A percentile compares a stretch with the other conserved stretches of the same genome.
Evolutionary conservation across 2,888 invertebrate species (phyloP).

Genomic region (Thereva nobilitata): DNA sequence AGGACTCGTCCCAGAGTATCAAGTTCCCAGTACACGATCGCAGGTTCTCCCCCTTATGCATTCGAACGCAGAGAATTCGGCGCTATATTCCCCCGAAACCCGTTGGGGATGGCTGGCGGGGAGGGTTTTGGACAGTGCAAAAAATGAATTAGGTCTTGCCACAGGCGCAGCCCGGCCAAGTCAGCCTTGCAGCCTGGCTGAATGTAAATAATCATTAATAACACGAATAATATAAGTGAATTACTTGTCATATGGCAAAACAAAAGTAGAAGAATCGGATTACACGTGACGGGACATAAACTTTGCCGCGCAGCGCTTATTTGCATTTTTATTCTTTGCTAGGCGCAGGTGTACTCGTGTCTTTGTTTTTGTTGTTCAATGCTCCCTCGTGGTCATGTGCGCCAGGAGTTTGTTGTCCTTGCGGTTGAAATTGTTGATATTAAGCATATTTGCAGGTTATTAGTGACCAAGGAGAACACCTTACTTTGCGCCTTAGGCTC

Average conservation of each 20-base stretch:
- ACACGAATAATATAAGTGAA: constrained; percentile 22
- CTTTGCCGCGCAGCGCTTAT: too few relatives aligned
- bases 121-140: not conserved
- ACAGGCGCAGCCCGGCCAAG: constrained; percentile 33
- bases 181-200: constrained; percentile 33
- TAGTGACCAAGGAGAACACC: too few relatives aligned
- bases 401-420: too few relatives aligned
- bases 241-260: constrained; percentile 27
- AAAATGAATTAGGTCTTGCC: constrained; percentile 31
- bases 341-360: too few relatives aligned
- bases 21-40: constrained; percentile 15
- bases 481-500: too few relatives aligned
- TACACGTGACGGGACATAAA: constrained; percentile 15
- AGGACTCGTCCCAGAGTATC: constrained; percentile 27
- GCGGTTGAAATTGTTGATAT: too few relatives aligned
- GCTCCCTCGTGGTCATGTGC: too few relatives aligned
- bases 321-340: too few relatives aligned
- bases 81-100: too few relatives aligned
- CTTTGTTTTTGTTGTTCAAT: too few relatives aligned
- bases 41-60: not conserved
- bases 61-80: not conserved
- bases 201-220: constrained; percentile 41
- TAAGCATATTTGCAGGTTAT: too few relatives aligned
- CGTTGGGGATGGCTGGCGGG: not conserved
- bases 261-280: constrained; percentile 23